These are phyloP conservation scores for Microctonus brassicae DNA, from an alignment of 2,888 invertebrate species.

Conservation along the genomic window DNA sequence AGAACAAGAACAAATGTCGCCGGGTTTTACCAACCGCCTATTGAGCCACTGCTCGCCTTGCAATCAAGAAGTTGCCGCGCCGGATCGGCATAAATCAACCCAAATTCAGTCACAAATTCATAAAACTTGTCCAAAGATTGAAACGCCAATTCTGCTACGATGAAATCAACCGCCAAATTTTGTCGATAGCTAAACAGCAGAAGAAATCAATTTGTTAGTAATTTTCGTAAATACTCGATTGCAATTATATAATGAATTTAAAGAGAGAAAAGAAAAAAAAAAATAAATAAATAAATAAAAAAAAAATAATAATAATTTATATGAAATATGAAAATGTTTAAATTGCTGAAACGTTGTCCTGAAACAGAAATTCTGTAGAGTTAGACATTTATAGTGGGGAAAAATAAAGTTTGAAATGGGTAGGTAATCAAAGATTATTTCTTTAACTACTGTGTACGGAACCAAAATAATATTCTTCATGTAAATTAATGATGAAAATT, in stretches of 20 bases:
- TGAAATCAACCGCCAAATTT: constrained; percentile 87
- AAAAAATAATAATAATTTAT: constrained; percentile 38
- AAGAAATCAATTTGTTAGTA: constrained; percentile 70
- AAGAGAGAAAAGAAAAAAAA: constrained; percentile 34
- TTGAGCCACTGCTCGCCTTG: constrained; percentile 79
- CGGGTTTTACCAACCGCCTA: constrained; percentile 66
- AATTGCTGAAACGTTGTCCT: constrained; percentile 54
- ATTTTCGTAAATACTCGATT: constrained; percentile 55
- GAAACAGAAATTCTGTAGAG: constrained; percentile 64
- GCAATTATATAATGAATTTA: constrained; percentile 26
- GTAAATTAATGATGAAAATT: not conserved
- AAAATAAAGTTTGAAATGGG: constrained; percentile 13
- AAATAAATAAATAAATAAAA: too few relatives aligned
- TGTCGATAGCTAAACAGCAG: constrained; percentile 90
- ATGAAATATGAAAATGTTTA: constrained; percentile 40
- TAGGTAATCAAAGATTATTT: not conserved
- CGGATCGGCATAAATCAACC: constrained; percentile 80
- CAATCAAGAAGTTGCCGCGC: constrained; percentile 87
- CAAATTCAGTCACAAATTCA: constrained; percentile 89
- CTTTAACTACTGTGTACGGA: not conserved
- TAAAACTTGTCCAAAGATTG: constrained; percentile 84
- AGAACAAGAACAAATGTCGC: constrained; percentile 37
- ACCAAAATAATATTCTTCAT: not conserved
- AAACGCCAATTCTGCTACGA: constrained; percentile 91
- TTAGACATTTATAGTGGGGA: constrained; percentile 49